Conservation (phyloP, 53 echinoderm and acorn worm genomes). For the Apostichopus leukothele region DNA sequence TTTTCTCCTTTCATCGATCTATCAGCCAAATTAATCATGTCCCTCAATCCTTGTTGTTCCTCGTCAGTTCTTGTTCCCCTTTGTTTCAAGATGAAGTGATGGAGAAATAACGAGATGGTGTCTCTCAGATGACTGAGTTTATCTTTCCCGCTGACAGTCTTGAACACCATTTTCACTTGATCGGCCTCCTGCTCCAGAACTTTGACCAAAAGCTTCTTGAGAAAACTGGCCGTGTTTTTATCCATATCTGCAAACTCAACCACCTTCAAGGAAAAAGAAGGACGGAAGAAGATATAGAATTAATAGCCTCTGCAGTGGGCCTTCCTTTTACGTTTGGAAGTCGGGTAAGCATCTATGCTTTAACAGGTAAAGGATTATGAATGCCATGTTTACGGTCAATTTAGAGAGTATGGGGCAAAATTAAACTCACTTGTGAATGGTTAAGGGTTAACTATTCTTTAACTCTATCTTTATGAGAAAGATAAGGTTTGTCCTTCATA, state of each 20-base stretch:
- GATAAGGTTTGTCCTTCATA: too few species aligned
- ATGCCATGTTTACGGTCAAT: too few species aligned
- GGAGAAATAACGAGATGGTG: slow-evolving; percentile 76
- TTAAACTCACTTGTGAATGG: too few species aligned
- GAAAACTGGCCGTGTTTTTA: slow-evolving; percentile 75
- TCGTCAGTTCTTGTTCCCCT: slow-evolving; percentile 22
- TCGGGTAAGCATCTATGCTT: too few species aligned
- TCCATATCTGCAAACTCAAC: slow-evolving; percentile 95
- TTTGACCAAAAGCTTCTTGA: slow-evolving; percentile 55
- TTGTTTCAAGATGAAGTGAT: slow-evolving; percentile 81
- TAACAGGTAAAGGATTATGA: too few species aligned
- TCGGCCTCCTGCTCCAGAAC: slow-evolving; percentile 62
- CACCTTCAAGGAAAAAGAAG: slow-evolving; percentile 62
- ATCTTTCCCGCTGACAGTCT: slow-evolving; percentile 50
- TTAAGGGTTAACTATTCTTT: too few species aligned
- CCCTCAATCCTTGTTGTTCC: slow-evolving; percentile 18
- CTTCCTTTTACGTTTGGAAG: too few species aligned
- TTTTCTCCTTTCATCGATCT: slow-evolving; percentile 52
- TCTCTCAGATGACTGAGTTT: slow-evolving; percentile 76
- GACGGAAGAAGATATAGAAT: background rate
- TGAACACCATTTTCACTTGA: slow-evolving; percentile 56
- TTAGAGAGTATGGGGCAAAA: too few species aligned
- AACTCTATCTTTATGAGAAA: too few species aligned
- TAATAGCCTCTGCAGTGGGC: too few species aligned
- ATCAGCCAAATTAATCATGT: slow-evolving; percentile 48